Percentiles rank a stretch among this genome's conserved stretches.
These are phyloP conservation scores for Hippopotamus amphibius DNA, from an alignment of 2,113 vertebrate species.

Conservation along the genomic window DNA sequence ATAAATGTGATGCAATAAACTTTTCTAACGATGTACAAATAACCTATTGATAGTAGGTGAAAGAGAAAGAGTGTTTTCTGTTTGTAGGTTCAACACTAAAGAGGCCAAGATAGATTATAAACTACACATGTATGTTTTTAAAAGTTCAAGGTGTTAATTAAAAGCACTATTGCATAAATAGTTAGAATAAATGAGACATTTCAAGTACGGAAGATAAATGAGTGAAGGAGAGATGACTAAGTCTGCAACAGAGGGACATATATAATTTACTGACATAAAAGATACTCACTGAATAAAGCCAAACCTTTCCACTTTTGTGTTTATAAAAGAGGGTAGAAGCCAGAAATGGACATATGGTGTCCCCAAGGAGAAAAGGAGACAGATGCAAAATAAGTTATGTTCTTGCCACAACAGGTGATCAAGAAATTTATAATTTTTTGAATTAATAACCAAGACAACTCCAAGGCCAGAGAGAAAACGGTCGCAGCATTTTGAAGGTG, in stretches of 20 bases:
- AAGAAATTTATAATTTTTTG: slow-evolving; percentile 75
- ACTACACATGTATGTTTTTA: slow-evolving; percentile 9
- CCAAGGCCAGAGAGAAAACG: slow-evolving; percentile 35
- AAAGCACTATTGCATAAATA: slow-evolving; percentile 31
- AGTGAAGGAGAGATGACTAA: slow-evolving; percentile 52
- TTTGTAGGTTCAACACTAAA: slow-evolving; percentile 39
- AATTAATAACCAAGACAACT: slow-evolving; percentile 75
- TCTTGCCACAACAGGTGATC: slow-evolving; percentile 79
- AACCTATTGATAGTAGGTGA: neutral
- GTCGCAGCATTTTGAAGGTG: slow-evolving; percentile 56
- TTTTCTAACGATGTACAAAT: slow-evolving; percentile 17
- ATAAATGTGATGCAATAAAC: neutral
- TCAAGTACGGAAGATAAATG: slow-evolving; percentile 59
- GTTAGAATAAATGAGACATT: slow-evolving; percentile 70
- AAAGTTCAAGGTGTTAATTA: slow-evolving; percentile 55
- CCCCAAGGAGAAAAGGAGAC: slow-evolving; percentile 67
- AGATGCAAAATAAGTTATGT: slow-evolving; percentile 74
- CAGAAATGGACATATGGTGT: slow-evolving; percentile 80
- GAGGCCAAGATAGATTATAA: neutral
- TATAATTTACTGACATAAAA: slow-evolving; percentile 71
- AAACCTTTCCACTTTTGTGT: slow-evolving; percentile 76
- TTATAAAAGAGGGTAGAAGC: slow-evolving; percentile 68
- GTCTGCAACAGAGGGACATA: neutral
- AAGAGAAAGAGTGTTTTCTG: slow-evolving; percentile 48
- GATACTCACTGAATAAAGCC: slow-evolving; percentile 72